Evolutionary conservation across 2,113 vertebrate genomes (phyloP).

Genomic region (Myotis lucifugus): DNA sequence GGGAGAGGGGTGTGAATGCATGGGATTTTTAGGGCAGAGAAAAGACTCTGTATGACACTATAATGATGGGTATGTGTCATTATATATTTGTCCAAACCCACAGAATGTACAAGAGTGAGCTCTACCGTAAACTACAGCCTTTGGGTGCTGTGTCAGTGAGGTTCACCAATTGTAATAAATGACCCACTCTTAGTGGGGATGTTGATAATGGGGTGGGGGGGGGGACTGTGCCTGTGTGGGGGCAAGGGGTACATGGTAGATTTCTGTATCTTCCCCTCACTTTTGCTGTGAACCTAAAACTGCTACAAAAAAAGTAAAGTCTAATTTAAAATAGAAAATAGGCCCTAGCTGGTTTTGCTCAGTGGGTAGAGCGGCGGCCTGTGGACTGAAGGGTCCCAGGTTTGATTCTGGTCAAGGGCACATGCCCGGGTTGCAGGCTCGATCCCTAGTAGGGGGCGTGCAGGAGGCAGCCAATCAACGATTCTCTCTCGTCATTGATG

Average conservation of each 20-base stretch:
- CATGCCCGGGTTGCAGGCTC: too few species aligned
- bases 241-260: neutral
- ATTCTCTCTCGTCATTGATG: too few species aligned
- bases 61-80: neutral
- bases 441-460: too few species aligned
- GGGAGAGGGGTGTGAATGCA: neutral
- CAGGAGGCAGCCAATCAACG: too few species aligned
- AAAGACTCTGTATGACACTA: neutral
- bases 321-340: neutral
- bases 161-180: neutral
- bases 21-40: neutral
- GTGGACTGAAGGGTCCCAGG: too few species aligned
- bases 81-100: neutral
- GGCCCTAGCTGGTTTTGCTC: too few species aligned
- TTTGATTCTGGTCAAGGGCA: too few species aligned
- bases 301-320: neutral
- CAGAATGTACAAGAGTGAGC: neutral
- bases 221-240: too few species aligned
- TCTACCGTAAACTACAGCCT: neutral
- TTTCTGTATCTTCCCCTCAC: neutral
- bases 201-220: too few species aligned
- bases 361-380: too few species aligned
- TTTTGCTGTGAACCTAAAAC: neutral
- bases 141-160: neutral
- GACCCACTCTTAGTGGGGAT: neutral